Base-by-base conservation (phyloP, 2,888 invertebrate species). In the Serrognathus titanus region DNA sequence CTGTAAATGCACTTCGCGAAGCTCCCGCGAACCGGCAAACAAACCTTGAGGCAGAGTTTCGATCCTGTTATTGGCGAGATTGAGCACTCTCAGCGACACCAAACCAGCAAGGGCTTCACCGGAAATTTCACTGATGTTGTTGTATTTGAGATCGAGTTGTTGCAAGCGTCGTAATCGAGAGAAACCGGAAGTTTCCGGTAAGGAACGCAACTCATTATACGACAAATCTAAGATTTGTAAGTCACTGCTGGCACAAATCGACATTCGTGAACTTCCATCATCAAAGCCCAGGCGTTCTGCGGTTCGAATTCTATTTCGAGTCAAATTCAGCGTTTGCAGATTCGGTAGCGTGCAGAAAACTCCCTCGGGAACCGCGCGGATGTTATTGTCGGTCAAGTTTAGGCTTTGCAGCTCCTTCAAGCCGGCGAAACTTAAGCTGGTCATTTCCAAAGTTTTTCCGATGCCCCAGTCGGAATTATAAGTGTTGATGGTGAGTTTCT, bases 51-150 rank as follows among this genome's bases (percentile, higher is more conserved):
- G 94, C 70, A 96, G 76, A 12, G 86, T 85, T 66, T 87, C 88
- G 67, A 97, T 79, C 63, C 85, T 85, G 77, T 97, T 97, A 75
- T 89, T 88, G 66, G 94, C 92, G 71, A 94, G 82, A 81, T 96
- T 94, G 51, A 97, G 78, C 39, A 90, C 85, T 67, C 90, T 85
- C 74, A 96, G 80, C 47, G 89, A 88, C 39, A 86, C 85, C 50
- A 95, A 81, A 43, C 92, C 91, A 59, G 87, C 85, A 64, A 95
- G 83, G 12, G 92, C 87, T 72, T 91, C 89, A 67, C 87, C 85
- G 59, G 88, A 88, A 69, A 94, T 84, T 69, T 89, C 87, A 53
- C 84, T 85, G 63, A 95, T 87, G 72, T 89, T 87, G 75, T 96
- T 96, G 74, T 90, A 85, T 76, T 92, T 89, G 67, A 96, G 76